Percentiles rank a stretch among this genome's conserved stretches.
These are phyloP conservation scores for Drosophila setifemur DNA, from an alignment of 1,140 invertebrate species.

Conservation along the genomic window DNA sequence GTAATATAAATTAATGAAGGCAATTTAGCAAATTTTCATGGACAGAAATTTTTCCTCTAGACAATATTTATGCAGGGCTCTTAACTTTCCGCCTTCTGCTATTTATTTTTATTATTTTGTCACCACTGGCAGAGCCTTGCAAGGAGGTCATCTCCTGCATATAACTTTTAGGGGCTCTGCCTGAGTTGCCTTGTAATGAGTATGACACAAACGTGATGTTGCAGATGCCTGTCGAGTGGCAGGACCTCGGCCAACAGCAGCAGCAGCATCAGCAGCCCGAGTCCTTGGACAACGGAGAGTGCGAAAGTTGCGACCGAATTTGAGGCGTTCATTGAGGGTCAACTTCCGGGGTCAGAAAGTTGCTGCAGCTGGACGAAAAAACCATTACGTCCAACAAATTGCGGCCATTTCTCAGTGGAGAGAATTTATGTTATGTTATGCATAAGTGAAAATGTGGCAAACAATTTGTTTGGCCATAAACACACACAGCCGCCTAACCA, in stretches of 20 bases:
- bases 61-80: too few relatives aligned
- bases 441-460: constrained; percentile 17
- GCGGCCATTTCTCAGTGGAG: constrained; percentile 17
- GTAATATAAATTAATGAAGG: too few relatives aligned
- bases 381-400: constrained; percentile 18
- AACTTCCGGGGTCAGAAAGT: constrained; percentile 4
- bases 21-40: too few relatives aligned
- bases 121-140: neutral
- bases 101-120: neutral
- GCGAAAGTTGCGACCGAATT: neutral
- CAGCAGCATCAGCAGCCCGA: too few relatives aligned
- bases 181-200: constrained; percentile 51
- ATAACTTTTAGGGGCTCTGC: constrained; percentile 58
- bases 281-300: neutral
- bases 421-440: constrained; percentile 34
- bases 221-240: constrained; percentile 23
- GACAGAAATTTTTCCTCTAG: too few relatives aligned
- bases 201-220: constrained; percentile 57
- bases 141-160: constrained; percentile 51
- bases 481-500: neutral
- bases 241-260: too few relatives aligned
- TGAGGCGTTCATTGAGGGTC: constrained; percentile 2
- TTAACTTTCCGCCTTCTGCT: too few relatives aligned
- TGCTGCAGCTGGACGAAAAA: neutral
- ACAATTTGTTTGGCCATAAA: constrained; percentile 11